Base-by-base conservation (phyloP, 1,140 invertebrate genomes). In the Zaprionus africanus region DNA sequence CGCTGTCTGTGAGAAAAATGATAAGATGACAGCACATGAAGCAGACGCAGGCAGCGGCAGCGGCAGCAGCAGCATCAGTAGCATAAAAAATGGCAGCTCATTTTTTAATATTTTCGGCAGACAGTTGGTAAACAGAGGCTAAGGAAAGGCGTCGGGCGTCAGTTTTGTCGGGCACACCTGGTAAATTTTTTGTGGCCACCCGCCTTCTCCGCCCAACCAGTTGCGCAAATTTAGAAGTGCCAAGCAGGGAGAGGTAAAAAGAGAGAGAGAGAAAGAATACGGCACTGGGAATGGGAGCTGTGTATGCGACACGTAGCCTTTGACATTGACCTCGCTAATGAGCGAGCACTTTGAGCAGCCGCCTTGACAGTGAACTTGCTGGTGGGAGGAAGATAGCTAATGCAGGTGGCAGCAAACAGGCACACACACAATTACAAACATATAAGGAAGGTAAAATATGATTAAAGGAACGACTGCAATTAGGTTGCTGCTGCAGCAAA, bases 321-420 rank as follows among this genome's bases (percentile, higher is more conserved):
- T 87, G 83, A 88, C 83, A 87, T 87, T 87, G 80, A 80, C 84
- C 80, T 69, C 80, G 70, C 83, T 87, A 87, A 87, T 87, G 84
- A 87, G 83, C 77, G 64, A 88, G 73, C 80, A 86, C 83, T 86
- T 86, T 86, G 83, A 82, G 63, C 69, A 69, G 63, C 43, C 61
- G 78, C 69, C 78, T 81, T 84, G 81, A 41, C 77, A 80, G 60
- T 83, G 84, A 88, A 88, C 74, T 80, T 88, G 63, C 41, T 59
- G 65, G 63, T 60, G 70, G 22, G 5, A 22, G 15, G 15, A 38
- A 26, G 2, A n/a, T 13, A 56, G 22, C 13, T 58, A 51, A 66
- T 41, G 34, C 53, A 64, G 60, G 17, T 43, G 19, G 11, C 46
- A 68, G 57, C 51, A 15, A 19, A 12, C 17, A 49, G 4, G 6